phyloP scores from a whole-genome alignment of 30 jellyfish, hydroid and myxozoan genomes.

The Pseudorhiza aurosa region DNA sequence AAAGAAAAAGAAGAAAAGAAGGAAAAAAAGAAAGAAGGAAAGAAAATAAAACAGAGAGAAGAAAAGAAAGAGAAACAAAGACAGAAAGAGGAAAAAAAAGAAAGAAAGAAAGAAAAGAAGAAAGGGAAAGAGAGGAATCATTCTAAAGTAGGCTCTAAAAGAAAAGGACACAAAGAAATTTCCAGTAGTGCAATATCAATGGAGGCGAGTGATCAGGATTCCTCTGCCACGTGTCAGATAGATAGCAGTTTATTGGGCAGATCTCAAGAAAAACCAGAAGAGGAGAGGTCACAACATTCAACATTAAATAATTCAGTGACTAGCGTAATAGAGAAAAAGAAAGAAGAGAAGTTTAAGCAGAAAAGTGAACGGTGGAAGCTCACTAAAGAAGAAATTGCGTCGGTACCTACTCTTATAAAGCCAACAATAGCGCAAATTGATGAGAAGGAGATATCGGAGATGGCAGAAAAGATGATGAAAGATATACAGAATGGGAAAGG shows the following conservation, averaged over 20 bases:
- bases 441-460: not conserved
- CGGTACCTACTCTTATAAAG: constrained; percentile 19
- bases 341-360: not conserved
- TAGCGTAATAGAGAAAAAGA: not conserved
- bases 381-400: constrained; percentile 18
- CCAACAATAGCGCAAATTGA: constrained; percentile 28
- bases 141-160: not conserved
- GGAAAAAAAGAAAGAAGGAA: not conserved
- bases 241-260: no score
- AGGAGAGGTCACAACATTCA: no score
- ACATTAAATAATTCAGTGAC: no score
- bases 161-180: no score
- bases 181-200: no score
- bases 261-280: no score
- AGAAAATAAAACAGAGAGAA: not conserved
- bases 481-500: not conserved
- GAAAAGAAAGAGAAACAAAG: not conserved
- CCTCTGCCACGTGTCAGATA: no score
- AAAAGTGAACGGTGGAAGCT: constrained; percentile 5
- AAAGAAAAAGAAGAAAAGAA: not conserved
- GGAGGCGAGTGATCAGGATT: no score
- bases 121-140: not conserved
- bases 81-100: not conserved
- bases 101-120: not conserved
- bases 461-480: constrained; percentile 22